Base-by-base conservation (phyloP, 2,888 invertebrate genomes). In the Dascillus cervinus region DNA sequence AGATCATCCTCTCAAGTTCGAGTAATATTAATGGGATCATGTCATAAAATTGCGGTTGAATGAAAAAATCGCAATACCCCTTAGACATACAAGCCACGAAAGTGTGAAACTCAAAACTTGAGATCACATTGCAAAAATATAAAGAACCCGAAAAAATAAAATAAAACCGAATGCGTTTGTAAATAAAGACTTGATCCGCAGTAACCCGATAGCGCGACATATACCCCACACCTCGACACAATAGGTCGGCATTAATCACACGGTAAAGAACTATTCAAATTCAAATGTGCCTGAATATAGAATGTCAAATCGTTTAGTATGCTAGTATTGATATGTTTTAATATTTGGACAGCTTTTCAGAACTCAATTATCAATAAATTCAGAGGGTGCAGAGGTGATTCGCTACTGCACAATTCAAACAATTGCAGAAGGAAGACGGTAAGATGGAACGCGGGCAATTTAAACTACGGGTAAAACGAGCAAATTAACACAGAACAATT, bases 341-440 rank as follows among this genome's bases (percentile, higher is more conserved):
- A 50, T 53, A 52, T 53, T 53, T 53, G 46, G 53, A 53, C 50
- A 52, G 47, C 43, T 45, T 43, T 43, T 44, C 45, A 39, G 43
- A 46, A 41, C 47, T 39, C 39, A 49, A 46, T 50, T 48, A 49
- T 50, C 50, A 46, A 47, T 48, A 44, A 48, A 52, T 47, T 49
- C 41, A 37, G 44, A 44, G 32, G 33, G 29, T 26, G 22, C 26
- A 9, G 13, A 15, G 15, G 29, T 12, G 12, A 29, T 22, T 27
- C 22, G 24, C 14, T 31, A 21, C 17, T 32, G 26, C 26, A 10
- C 11, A 32, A 9, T 15, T 26, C 13, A 17, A n/a, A n/a, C n/a
- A n/a, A n/a, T n/a, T n/a, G n/a, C n/a, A n/a, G n/a, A n/a, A n/a
- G n/a, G n/a, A n/a, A n/a, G n/a, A n/a, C n/a, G n/a, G n/a, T n/a